phyloP scores from a whole-genome alignment of 2,888 invertebrate genomes.

The Pachydiplax longipennis region DNA sequence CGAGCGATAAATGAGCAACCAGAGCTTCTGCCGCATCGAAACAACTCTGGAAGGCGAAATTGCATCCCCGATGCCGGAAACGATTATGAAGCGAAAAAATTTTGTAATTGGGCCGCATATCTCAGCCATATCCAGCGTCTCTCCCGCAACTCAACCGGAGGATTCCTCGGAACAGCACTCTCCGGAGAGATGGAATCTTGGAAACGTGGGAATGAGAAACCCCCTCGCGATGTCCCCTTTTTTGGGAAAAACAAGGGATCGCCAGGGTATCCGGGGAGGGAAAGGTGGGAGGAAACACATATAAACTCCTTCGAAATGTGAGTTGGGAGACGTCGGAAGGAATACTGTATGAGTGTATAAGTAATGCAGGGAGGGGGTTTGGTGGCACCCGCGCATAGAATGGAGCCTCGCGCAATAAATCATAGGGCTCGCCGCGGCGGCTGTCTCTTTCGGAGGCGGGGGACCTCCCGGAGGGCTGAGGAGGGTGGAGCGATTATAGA shows the following conservation, averaged over 20 bases:
- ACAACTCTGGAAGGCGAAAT: too few relatives aligned
- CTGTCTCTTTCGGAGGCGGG: not conserved
- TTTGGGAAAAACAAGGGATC: not conserved
- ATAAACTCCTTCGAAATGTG: not conserved
- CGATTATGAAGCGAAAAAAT: too few relatives aligned
- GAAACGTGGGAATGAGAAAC: not conserved
- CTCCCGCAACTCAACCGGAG: not conserved
- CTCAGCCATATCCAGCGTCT: not conserved
- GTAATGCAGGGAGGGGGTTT: not conserved
- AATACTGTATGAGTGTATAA: not conserved
- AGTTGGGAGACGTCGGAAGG: not conserved
- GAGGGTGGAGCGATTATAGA: not conserved
- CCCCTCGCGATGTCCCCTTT: not conserved
- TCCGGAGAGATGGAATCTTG: not conserved
- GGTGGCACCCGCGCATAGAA: not conserved
- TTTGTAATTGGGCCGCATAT: not conserved
- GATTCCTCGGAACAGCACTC: not conserved
- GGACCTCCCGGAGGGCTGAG: not conserved
- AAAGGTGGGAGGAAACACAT: not conserved
- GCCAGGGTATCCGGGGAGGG: not conserved
- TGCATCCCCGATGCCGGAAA: too few relatives aligned
- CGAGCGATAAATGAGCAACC: too few relatives aligned
- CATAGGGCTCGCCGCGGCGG: not conserved
- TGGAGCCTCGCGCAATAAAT: not conserved
- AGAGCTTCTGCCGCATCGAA: too few relatives aligned